phyloP scores from a whole-genome alignment of 37 sponge, comb jelly and placozoan genomes.

The Aplysina aerophoba region DNA sequence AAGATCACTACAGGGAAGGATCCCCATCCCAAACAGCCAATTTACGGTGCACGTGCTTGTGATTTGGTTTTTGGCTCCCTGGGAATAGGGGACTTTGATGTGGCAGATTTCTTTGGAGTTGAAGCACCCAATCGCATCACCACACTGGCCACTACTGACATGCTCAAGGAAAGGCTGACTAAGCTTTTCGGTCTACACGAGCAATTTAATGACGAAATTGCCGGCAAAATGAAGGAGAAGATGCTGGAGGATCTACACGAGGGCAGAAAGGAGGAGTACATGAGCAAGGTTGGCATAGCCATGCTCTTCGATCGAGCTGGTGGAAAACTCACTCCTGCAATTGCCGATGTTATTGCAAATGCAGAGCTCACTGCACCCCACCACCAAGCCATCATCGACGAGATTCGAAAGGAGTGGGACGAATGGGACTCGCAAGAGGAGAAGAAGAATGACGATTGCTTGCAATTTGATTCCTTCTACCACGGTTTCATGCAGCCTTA shows the following conservation, averaged over 20 bases:
- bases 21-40: slow-evolving; percentile 72
- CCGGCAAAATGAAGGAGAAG: slow-evolving; percentile 63
- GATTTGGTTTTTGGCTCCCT: slow-evolving; percentile 77
- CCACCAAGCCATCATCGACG: slow-evolving; percentile 63
- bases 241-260: slow-evolving; percentile 69
- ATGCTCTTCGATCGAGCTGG: slow-evolving; percentile 83
- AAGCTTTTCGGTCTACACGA: slow-evolving; percentile 62
- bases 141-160: slow-evolving; percentile 72
- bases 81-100: slow-evolving; percentile 66
- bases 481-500: slow-evolving; percentile 86
- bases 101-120: slow-evolving; percentile 85
- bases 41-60: slow-evolving; percentile 79
- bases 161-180: slow-evolving; percentile 62
- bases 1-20: slow-evolving; percentile 66
- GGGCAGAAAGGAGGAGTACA: slow-evolving; percentile 86
- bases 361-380: slow-evolving; percentile 14
- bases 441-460: slow-evolving; percentile 53
- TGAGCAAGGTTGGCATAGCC: slow-evolving; percentile 69
- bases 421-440: slow-evolving; percentile 61
- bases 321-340: slow-evolving; percentile 61
- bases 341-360: slow-evolving; percentile 58
- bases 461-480: slow-evolving; percentile 84
- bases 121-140: slow-evolving; percentile 65
- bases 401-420: slow-evolving; percentile 73
- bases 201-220: slow-evolving; percentile 61